Evolutionary conservation across 1,140 invertebrate species (phyloP), one percentile per base, ranked within the genome.

Genomic region (Kradibia gibbosae): DNA sequence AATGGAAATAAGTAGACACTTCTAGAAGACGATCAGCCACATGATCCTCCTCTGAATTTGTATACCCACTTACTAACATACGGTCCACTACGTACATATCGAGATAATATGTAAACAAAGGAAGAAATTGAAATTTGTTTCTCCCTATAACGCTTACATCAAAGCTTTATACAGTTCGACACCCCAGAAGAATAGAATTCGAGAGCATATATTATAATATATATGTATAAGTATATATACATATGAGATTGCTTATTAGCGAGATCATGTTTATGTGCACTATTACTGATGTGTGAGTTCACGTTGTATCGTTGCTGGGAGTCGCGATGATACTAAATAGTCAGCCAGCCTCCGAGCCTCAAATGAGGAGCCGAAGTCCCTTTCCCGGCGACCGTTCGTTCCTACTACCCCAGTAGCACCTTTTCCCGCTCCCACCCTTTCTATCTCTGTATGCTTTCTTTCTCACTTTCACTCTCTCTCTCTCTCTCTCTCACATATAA

Each of bases 391-490:
- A 42, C 50, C 2, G 76, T 48, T 53, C 65, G 70, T 73, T 73
- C 42, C 78, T 80, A 72, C 78, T 80, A 72, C 78, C 78, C 78
- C 70, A 62, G 78, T 79, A 72, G 67, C 65, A 57, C n/a, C 31
- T 28, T 48, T 57, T 20, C 31, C 57, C 28, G 39, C 39, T 0
- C 74, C 17, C 42, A n/a, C n/a, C n/a, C n/a, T n/a, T n/a, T n/a
- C n/a, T n/a, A n/a, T n/a, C n/a, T n/a, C n/a, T n/a, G n/a, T n/a
- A n/a, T n/a, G n/a, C n/a, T n/a, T n/a, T 20, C 11, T 75, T n/a
- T 57, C 45, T 75, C 73, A 20, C 71, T 57, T 11, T n/a, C 73
- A 11, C 5, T 4, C 72, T 57, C 72, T 53, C 25, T 53, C 10
- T 10, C 22, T 10, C 57, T 60, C 60, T 34, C 60, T 34, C 60